Conservation (phyloP, 2,797 vertebrate species). For the Crypturellus tataupa region DNA sequence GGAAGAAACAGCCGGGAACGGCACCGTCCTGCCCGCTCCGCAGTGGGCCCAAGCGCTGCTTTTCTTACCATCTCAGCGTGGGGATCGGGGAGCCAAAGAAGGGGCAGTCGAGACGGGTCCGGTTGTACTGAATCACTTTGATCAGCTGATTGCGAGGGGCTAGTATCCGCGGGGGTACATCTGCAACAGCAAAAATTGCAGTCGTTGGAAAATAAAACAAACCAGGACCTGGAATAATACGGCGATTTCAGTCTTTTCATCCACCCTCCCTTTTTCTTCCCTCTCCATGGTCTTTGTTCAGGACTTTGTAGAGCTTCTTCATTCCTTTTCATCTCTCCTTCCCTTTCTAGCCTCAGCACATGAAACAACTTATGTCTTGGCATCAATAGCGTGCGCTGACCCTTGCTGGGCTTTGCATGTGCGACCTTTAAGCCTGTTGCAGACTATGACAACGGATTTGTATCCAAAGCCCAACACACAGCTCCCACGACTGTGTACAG, state of each 20-base stretch:
- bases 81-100: constrained; percentile 97
- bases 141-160: constrained; percentile 91
- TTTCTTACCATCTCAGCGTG: constrained; percentile 90
- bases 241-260: neutral
- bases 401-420: neutral
- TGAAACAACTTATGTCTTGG: neutral
- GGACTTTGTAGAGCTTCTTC: neutral
- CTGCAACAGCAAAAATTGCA: constrained; percentile 72
- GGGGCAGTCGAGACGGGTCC: constrained; percentile 91
- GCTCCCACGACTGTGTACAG: fast-evolving
- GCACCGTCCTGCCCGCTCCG: neutral
- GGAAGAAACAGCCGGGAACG: constrained; percentile 18
- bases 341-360: fast-evolving
- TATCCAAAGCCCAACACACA: neutral
- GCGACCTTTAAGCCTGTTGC: neutral
- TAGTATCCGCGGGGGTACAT: constrained; percentile 91
- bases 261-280: neutral
- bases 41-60: fast-evolving
- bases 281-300: neutral
- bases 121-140: constrained; percentile 92
- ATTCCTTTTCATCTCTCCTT: neutral
- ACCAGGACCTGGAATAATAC: fast-evolving
- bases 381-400: neutral
- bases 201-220: neutral
- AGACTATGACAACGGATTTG: neutral